phyloP scores from a whole-genome alignment of 2,113 vertebrate species.

The Fregetta grallaria region DNA sequence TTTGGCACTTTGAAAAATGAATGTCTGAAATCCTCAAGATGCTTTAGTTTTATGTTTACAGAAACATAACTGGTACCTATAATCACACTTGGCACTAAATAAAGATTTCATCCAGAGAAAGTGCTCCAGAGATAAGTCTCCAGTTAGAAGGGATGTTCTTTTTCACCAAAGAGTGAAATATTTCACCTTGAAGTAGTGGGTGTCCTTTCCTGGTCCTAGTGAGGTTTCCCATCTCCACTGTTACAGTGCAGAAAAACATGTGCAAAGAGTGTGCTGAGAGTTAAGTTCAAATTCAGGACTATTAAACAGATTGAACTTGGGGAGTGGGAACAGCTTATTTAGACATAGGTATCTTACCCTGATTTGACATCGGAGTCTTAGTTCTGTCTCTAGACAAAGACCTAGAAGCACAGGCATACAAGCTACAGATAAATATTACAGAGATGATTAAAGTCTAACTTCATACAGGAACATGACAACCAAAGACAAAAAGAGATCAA shows the following conservation, averaged over 20 bases:
- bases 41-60: neutral
- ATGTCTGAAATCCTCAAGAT: constrained; percentile 12
- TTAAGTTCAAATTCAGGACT: neutral
- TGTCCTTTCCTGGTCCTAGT: neutral
- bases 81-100: constrained; percentile 54
- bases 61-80: neutral
- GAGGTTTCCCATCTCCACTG: neutral
- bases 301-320: neutral
- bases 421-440: neutral
- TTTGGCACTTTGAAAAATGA: constrained; percentile 51
- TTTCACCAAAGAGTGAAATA: neutral
- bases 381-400: constrained; percentile 34
- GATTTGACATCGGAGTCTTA: neutral
- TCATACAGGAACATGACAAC: constrained; percentile 1
- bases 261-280: neutral
- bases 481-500: constrained; percentile 5
- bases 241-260: neutral
- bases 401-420: constrained; percentile 55
- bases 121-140: neutral
- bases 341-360: constrained; percentile 10
- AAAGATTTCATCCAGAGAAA: constrained; percentile 36
- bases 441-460: neutral
- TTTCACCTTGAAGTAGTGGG: neutral
- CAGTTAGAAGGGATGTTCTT: neutral
- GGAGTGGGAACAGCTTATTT: neutral